Evolutionary conservation across 2,888 invertebrate species (phyloP), one percentile per base, ranked within the genome.

Genomic region (Fragum fragum): DNA sequence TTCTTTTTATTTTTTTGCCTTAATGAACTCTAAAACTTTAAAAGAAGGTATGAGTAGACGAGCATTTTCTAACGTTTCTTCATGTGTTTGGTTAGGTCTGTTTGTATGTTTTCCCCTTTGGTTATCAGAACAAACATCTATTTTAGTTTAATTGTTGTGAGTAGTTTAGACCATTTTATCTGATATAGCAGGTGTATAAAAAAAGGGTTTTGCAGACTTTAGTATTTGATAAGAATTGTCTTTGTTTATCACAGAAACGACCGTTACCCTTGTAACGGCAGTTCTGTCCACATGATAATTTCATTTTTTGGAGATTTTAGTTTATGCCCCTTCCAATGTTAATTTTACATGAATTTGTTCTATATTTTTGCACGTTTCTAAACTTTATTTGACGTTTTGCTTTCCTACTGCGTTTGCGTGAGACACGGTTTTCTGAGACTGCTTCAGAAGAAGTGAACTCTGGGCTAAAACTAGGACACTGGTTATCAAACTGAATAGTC

Each of bases 21-120:
- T 84, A 84, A 47, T 84, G 84, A 26, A 76, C 32, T 77, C 81
- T n/a, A 82, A 69, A 16, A 32, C 61, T n/a, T 81, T 81, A 63
- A 84, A 84, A 18, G 81, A 78, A n/a, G 75, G 39, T 28, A 76
- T 84, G 28, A 80, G 78, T 18, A n/a, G 1, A 11, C 11, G 74
- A 1, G 83, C 71, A 23, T 16, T 57, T 28, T 77, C 18, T 9
- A 70, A 36, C 53, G 63, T 32, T 16, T 71, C 39, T 16, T 36
- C 28, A 32, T n/a, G n/a, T n/a, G n/a, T n/a, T n/a, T n/a, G n/a
- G n/a, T n/a, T n/a, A n/a, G n/a, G n/a, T n/a, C n/a, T 73, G 42
- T 9, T 83, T 21, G 0, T n/a, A 69, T 80, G 77, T 21, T 57
- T 73, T 18, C 72, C 77, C 53, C 77, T 39, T 16, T 28, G 23